Evolutionary conservation across 2,797 vertebrate species (phyloP).

Genomic region (Alosa sapidissima): DNA sequence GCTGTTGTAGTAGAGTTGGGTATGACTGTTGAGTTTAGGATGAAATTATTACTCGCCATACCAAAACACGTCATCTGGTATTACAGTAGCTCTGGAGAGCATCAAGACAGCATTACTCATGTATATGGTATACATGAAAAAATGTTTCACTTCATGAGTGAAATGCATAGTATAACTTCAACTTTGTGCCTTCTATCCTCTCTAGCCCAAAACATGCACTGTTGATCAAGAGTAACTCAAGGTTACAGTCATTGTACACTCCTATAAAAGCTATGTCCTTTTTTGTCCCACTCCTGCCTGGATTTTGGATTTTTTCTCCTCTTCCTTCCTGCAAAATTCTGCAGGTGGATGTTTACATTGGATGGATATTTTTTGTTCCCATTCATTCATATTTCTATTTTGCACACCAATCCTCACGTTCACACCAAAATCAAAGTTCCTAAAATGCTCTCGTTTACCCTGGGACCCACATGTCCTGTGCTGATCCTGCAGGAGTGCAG

Average conservation of each 20-base stretch:
- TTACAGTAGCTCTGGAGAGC: not conserved
- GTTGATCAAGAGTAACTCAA: not conserved
- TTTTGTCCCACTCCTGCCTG: no score
- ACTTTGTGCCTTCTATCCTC: not conserved
- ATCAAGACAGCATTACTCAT: not conserved
- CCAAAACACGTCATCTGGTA: not conserved
- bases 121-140: not conserved
- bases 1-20: not conserved
- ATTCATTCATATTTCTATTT: no score
- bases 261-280: not conserved
- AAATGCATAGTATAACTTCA: not conserved
- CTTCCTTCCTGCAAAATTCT: no score
- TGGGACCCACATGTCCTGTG: no score
- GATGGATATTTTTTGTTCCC: no score
- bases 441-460: no score
- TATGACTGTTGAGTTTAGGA: not conserved
- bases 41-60: not conserved
- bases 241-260: not conserved
- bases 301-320: no score
- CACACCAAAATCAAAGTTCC: no score
- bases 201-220: not conserved
- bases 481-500: no score
- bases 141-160: not conserved
- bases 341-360: no score
- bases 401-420: no score